phyloP scores from a whole-genome alignment of 1,140 invertebrate species.

The Micrasema longulum region DNA sequence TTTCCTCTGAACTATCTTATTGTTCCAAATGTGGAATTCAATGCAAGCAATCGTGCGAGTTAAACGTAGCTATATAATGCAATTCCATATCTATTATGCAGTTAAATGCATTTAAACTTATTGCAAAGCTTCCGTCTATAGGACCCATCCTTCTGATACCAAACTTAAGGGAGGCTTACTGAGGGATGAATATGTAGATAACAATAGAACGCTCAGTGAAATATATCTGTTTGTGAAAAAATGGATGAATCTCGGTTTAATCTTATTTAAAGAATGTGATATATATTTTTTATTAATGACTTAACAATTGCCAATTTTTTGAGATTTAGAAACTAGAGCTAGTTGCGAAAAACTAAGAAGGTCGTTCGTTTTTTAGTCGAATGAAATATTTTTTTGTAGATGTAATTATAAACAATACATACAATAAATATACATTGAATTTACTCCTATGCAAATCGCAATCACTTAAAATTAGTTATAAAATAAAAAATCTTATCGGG shows the following conservation, averaged over 20 bases:
- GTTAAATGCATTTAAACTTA: constrained; percentile 30
- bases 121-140: background rate
- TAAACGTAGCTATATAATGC: constrained; percentile 50
- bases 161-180: background rate
- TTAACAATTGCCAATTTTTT: too few species aligned
- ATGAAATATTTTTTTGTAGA: too few species aligned
- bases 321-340: too few species aligned
- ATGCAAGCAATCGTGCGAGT: constrained; percentile 49
- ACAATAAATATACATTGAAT: too few species aligned
- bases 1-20: background rate
- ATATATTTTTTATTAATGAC: too few species aligned
- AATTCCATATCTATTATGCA: constrained; percentile 42
- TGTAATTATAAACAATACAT: too few species aligned
- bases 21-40: background rate
- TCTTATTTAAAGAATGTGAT: constrained; percentile 1
- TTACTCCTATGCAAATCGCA: too few species aligned
- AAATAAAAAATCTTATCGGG: too few species aligned
- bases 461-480: too few species aligned
- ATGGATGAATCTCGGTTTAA: constrained; percentile 5
- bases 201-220: constrained; percentile 15
- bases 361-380: too few species aligned
- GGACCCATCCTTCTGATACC: background rate
- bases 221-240: constrained; percentile 2
- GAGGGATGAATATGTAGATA: background rate
- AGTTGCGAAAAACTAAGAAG: too few species aligned